Evolutionary conservation across 2,797 vertebrate genomes (phyloP), one percentile per base, ranked within the genome.

Genomic region (Lophius americanus): DNA sequence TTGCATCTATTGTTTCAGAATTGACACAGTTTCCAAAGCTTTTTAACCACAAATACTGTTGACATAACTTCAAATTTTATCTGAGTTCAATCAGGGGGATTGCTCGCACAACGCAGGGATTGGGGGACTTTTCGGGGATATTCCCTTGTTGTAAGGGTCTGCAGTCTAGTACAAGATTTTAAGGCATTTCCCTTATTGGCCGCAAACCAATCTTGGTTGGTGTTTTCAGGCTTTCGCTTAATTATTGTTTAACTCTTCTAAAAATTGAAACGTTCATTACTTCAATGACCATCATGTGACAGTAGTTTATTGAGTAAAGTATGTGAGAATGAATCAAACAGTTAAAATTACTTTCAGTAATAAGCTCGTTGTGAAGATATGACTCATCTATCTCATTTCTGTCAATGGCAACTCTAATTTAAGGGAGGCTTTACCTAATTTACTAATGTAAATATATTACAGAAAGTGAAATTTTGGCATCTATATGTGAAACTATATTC

Each of bases 281-380:
- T 14, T 68, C 14, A n/a, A 43, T 50, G n/a, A 60, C 11, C 11
- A 49, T 52, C 14, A 63, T 62, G 11, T 38, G 42, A 35, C 33
- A 58, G 32, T 49, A 10, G 11, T 50, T 50, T 60, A 60, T 42
- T 23, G 51, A 35, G 47, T 47, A 52, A 60, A 76, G 35, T 35
- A 57, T 56, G 4, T 46, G 38, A 59, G 38, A 58, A 59, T 63
- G 32, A 41, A 58, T 39, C 50, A 52, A 9, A 42, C 8, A 42
- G 41, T 9, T 42, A 3, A 42, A 42, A 42, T 42, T 32, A 11
- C 41, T 51, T 72, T 63, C 10, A 42, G 57, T 59, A 32, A 59
- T 35, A 46, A 59, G 54, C 64, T 73, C 58, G 32, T 70, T 56
- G 8, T 56, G 36, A 71, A 51, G 14, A 65, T 39, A 56, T 14